Base-by-base conservation (phyloP, 2,888 invertebrate genomes). In the Invenusta paracnida region DNA sequence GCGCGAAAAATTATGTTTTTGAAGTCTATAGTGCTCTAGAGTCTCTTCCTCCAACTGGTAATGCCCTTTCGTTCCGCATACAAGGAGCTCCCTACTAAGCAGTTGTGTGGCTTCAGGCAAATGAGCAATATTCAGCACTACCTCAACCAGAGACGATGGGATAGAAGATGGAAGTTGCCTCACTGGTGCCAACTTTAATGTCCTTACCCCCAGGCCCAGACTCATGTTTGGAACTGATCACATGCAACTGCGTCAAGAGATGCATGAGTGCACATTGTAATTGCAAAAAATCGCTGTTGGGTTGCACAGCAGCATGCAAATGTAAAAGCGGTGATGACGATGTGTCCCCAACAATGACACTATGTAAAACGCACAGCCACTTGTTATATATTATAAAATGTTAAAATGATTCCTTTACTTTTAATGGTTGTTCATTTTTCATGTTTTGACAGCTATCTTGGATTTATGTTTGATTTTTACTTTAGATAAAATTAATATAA, bases 281-380 rank as follows among this genome's bases (percentile, higher is more conserved):
- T 25, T 73, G 11, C 25, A 73, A 73, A 73, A 73, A 13, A 23
- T 73, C 73, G 2, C 25, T 5, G 17, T 25, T 73, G 73, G 11
- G 73, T 73, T 73, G 73, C 23, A 73, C 73, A n/a, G 73, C 73
- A 73, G 73, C 73, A 73, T 73, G 73, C 73, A 73, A 73, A 73
- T 73, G 73, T n/a, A 73, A 23, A 5, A 73, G 11, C 11, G 11
- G 25, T 2, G 25, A n/a, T 73, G 23, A 73, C 73, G 73, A 73
- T 73, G 5, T 5, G 2, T 23, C 11, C 73, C 73, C 23, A 13
- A 73, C 73, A 73, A 73, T 73, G 73, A 73, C 73, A n/a, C 73
- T 23, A 23, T 73, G 25, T 73, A 73, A 73, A 73, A 73, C 27
- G 25, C 73, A 23, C 2, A 23, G 17, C 73, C 73, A 73, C 73